Conservation (phyloP, 2,113 vertebrate species). For the Lophura nycthemera region DNA sequence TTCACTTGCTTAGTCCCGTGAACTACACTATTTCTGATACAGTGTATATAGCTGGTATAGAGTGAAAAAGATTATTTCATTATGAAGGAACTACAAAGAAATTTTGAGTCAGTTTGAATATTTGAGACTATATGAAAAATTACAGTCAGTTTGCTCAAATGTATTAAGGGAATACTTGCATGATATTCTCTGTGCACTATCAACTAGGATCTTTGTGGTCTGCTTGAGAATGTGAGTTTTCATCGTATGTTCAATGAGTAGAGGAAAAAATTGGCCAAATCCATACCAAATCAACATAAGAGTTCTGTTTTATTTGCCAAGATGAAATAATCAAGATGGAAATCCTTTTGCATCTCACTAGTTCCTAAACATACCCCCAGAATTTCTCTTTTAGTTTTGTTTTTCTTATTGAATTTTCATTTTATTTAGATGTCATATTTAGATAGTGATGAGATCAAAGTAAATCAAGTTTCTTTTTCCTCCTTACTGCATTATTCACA, state of each 20-base stretch:
- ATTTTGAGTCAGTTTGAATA: not conserved
- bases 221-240: not conserved
- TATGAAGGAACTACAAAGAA: not conserved
- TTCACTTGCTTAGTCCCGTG: no score
- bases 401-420: not conserved
- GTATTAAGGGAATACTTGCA: not conserved
- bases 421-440: not conserved
- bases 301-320: not conserved
- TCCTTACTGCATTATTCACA: not conserved
- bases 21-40: no score
- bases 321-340: not conserved
- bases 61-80: not conserved
- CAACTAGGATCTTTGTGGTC: not conserved
- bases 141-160: not conserved
- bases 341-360: not conserved
- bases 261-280: not conserved
- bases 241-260: not conserved
- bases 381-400: not conserved
- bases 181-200: not conserved
- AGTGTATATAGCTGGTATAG: not conserved
- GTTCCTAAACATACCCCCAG: not conserved
- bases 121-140: not conserved
- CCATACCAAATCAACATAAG: not conserved
- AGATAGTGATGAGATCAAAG: not conserved
- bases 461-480: not conserved